Conservation (phyloP, 2,888 invertebrate genomes). For the Alloplasta piceator region DNA sequence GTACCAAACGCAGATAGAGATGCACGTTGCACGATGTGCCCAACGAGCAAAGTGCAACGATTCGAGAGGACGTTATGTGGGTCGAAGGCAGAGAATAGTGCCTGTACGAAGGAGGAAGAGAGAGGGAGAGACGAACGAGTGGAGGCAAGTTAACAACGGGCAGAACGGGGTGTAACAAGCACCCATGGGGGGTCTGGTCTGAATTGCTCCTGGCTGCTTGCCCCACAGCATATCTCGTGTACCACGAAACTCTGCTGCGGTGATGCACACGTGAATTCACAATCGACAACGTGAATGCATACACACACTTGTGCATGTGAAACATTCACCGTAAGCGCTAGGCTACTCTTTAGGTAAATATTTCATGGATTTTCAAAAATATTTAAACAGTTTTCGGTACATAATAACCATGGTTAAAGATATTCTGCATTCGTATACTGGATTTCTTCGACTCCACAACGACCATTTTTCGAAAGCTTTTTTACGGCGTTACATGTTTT, state of each 20-base stretch:
- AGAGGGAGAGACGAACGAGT: slow-evolving; percentile 5
- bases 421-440: too few relatives aligned
- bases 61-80: slow-evolving; percentile 49
- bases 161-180: slow-evolving; percentile 66
- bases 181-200: slow-evolving; percentile 65
- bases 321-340: too few relatives aligned
- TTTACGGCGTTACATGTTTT: too few relatives aligned
- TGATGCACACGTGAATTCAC: slow-evolving; percentile 55
- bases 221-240: slow-evolving; percentile 62
- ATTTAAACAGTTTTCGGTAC: too few relatives aligned
- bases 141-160: slow-evolving; percentile 60
- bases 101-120: slow-evolving; percentile 6
- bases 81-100: slow-evolving; percentile 18
- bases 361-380: too few relatives aligned
- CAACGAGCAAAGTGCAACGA: slow-evolving; percentile 55
- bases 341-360: too few relatives aligned
- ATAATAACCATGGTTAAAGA: too few relatives aligned
- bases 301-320: too few relatives aligned
- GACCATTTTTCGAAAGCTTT: too few relatives aligned
- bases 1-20: slow-evolving; percentile 17
- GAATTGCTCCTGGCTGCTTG: slow-evolving; percentile 63
- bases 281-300: slow-evolving; percentile 29
- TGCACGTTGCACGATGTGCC: slow-evolving; percentile 45
- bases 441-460: too few relatives aligned
- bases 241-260: slow-evolving; percentile 44